Evolutionary conservation across 2,113 vertebrate species (phyloP).

Genomic region (Prochilodus magdalenae): DNA sequence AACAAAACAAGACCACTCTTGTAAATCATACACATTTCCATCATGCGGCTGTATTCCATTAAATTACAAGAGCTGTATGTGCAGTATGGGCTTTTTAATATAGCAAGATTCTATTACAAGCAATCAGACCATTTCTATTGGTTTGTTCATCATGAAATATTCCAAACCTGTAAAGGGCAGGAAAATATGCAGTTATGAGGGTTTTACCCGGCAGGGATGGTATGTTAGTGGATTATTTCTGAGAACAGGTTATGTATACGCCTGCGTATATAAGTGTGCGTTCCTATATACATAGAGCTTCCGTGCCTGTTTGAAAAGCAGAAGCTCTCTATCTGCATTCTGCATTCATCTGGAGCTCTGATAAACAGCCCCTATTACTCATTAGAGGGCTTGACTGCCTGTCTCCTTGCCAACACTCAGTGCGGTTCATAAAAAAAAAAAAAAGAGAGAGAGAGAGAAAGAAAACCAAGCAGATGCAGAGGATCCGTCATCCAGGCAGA

Average conservation of each 20-base stretch:
- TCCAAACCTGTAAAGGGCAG: too few relatives aligned
- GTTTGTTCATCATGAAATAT: too few relatives aligned
- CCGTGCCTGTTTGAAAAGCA: constrained; percentile 42
- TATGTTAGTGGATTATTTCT: not conserved
- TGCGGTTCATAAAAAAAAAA: constrained; percentile 35
- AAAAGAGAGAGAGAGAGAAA: too few relatives aligned
- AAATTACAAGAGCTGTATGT: too few relatives aligned
- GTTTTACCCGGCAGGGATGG: too few relatives aligned
- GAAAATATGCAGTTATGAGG: too few relatives aligned
- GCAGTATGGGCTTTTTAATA: too few relatives aligned
- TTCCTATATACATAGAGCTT: not conserved
- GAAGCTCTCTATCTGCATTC: constrained; percentile 39
- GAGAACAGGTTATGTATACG: not conserved
- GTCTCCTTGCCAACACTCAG: constrained; percentile 53
- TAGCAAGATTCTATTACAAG: too few relatives aligned
- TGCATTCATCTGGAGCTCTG: constrained; percentile 43
- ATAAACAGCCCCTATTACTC: constrained; percentile 51
- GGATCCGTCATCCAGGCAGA: constrained; percentile 34
- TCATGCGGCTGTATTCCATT: too few relatives aligned
- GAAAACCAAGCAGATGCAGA: constrained; percentile 37
- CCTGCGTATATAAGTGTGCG: not conserved
- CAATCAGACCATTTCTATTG: too few relatives aligned
- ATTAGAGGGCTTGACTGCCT: constrained; percentile 50
- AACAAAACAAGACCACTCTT: too few relatives aligned
- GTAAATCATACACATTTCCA: too few relatives aligned